phyloP scores from a whole-genome alignment of 2,113 vertebrate genomes.

The Aegotheles bennettii region DNA sequence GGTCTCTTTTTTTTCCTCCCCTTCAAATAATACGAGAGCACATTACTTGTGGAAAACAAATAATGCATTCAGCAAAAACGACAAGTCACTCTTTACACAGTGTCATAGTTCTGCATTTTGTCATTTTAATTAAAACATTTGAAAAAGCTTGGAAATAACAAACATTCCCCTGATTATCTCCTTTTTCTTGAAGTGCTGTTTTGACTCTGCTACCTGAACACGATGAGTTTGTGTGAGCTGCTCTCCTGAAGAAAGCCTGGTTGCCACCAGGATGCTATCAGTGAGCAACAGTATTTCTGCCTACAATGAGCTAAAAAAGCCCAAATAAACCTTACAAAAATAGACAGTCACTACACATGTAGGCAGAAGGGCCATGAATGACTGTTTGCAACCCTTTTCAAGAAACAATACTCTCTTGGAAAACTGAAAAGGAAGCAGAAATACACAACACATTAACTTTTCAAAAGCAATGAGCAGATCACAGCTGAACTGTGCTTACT shows the following conservation, averaged over 20 bases:
- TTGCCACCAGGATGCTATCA: not conserved
- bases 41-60: not conserved
- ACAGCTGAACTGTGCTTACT: not conserved
- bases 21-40: not conserved
- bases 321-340: not conserved
- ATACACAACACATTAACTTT: rapidly evolving
- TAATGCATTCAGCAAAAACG: not conserved
- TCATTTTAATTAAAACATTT: not conserved
- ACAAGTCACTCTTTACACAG: not conserved
- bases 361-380: not conserved
- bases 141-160: not conserved
- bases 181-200: not conserved
- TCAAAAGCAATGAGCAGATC: not conserved
- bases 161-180: not conserved
- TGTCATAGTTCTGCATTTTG: not conserved
- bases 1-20: not conserved
- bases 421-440: not conserved
- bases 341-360: rapidly evolving
- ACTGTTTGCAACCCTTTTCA: not conserved
- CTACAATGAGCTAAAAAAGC: not conserved
- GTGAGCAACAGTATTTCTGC: not conserved
- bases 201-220: not conserved
- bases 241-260: not conserved
- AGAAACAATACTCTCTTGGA: not conserved
- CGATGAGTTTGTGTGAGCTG: not conserved